Percentiles rank a stretch among this genome's conserved stretches.
Evolutionary conservation across 2,888 invertebrate genomes (phyloP).

Genomic region (Leptinotarsa juncta): DNA sequence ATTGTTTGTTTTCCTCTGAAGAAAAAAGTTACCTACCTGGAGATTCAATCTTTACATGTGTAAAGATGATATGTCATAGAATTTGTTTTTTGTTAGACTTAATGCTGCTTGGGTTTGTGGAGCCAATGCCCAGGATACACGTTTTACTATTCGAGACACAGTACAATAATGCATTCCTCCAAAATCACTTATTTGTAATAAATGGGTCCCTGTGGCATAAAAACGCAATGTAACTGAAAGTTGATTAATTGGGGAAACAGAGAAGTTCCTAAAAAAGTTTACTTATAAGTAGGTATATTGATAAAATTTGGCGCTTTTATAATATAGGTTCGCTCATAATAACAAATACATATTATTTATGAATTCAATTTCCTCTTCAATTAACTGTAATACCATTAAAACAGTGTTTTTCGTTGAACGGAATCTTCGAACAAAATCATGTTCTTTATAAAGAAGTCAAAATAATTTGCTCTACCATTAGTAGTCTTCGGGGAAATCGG

Average conservation of each 20-base stretch:
- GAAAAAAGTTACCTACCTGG: slow-evolving; percentile 15
- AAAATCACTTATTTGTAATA: slow-evolving; percentile 14
- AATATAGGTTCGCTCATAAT: background rate
- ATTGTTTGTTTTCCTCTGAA: background rate
- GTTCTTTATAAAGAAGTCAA: background rate
- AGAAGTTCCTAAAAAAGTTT: background rate
- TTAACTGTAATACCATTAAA: slow-evolving; percentile 1
- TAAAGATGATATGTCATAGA: slow-evolving; percentile 15
- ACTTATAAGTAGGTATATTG: background rate
- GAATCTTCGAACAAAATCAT: background rate
- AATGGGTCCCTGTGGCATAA: slow-evolving; percentile 13
- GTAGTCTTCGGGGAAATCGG: background rate
- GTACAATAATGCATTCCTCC: slow-evolving; percentile 10
- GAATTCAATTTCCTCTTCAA: background rate
- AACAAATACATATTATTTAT: background rate
- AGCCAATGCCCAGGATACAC: background rate
- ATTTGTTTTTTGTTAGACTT: slow-evolving; percentile 3
- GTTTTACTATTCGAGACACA: slow-evolving; percentile 17
- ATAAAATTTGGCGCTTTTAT: background rate
- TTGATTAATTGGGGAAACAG: slow-evolving; percentile 12
- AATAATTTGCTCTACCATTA: background rate
- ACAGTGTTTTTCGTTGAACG: background rate
- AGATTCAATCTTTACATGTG: slow-evolving; percentile 19
- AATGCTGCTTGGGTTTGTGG: background rate
- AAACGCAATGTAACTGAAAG: slow-evolving; percentile 1